phyloP scores from a whole-genome alignment of 2,113 vertebrate species.

The Cyanoliseus patagonus region DNA sequence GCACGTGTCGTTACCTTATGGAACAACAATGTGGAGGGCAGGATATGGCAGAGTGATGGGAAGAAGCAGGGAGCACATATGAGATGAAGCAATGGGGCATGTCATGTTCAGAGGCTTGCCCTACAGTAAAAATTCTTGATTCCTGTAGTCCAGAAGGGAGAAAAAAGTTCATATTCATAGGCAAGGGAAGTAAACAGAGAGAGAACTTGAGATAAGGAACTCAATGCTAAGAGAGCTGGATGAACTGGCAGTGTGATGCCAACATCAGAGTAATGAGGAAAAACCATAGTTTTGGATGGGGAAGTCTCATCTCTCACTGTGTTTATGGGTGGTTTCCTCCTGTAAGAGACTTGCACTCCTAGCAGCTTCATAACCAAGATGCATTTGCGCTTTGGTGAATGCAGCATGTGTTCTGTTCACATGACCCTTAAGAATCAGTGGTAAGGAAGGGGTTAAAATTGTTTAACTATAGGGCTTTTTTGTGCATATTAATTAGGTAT shows the following conservation, averaged over 20 bases:
- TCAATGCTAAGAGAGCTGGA: neutral
- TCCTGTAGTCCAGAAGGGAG: neutral
- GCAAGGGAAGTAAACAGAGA: neutral
- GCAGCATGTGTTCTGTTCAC: neutral
- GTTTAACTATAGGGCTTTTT: neutral
- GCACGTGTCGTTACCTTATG: rapidly evolving
- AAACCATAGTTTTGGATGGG: neutral
- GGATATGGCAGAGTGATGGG: neutral
- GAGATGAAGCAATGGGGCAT: neutral
- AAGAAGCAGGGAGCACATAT: neutral
- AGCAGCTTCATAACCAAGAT: neutral
- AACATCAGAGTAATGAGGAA: neutral
- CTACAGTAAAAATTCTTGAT: neutral
- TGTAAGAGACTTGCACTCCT: neutral
- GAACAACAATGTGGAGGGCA: neutral
- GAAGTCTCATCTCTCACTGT: neutral
- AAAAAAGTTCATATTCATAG: neutral
- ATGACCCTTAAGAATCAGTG: neutral
- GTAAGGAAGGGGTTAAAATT: neutral
- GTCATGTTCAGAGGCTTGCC: neutral
- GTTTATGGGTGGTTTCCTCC: neutral
- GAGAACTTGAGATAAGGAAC: neutral
- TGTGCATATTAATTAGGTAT: constrained; percentile 1
- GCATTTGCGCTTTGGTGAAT: neutral
- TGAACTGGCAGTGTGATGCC: neutral